Evolutionary conservation across 2,888 invertebrate genomes (phyloP).

Genomic region (Chymomyza procnemis): DNA sequence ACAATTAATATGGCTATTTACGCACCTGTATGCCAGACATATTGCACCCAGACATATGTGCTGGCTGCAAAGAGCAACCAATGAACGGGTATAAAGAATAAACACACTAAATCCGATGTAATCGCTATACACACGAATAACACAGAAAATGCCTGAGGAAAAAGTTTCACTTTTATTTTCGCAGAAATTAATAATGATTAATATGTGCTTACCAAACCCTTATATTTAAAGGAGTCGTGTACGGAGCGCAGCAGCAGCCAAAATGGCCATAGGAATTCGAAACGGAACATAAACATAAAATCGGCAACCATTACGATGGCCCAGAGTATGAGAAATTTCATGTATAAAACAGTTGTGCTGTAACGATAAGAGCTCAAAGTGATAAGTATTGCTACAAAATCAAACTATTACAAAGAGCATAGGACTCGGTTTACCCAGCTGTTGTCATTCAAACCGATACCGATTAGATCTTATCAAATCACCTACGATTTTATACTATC

Average conservation of each 20-base stretch:
- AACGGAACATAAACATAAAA: constrained; percentile 98
- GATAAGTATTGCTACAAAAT: not conserved
- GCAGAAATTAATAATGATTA: not conserved
- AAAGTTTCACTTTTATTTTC: constrained; percentile 6
- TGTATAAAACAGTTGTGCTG: constrained; percentile 94
- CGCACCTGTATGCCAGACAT: constrained; percentile 96
- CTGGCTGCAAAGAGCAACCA: constrained; percentile 98
- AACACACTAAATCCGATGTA: constrained; percentile 98
- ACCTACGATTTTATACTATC: too few species aligned
- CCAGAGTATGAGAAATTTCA: constrained; percentile 97
- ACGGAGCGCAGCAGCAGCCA: constrained; percentile 97
- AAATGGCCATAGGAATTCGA: constrained; percentile 99
- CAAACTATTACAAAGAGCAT: too few species aligned
- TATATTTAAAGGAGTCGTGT: constrained; percentile 98
- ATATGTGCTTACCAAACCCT: constrained; percentile 94
- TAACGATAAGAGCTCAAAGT: constrained; percentile 47
- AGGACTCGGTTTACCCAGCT: too few species aligned
- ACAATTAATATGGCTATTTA: not conserved
- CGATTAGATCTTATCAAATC: too few species aligned
- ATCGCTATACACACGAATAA: constrained; percentile 98
- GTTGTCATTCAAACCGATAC: too few species aligned
- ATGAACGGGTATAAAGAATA: constrained; percentile 98
- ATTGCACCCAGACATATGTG: constrained; percentile 99
- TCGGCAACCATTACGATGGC: constrained; percentile 95
- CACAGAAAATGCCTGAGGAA: constrained; percentile 94